Evolutionary conservation across 2,888 invertebrate genomes (phyloP), one percentile per base, ranked within the genome.

Genomic region (Phengaris alcon): DNA sequence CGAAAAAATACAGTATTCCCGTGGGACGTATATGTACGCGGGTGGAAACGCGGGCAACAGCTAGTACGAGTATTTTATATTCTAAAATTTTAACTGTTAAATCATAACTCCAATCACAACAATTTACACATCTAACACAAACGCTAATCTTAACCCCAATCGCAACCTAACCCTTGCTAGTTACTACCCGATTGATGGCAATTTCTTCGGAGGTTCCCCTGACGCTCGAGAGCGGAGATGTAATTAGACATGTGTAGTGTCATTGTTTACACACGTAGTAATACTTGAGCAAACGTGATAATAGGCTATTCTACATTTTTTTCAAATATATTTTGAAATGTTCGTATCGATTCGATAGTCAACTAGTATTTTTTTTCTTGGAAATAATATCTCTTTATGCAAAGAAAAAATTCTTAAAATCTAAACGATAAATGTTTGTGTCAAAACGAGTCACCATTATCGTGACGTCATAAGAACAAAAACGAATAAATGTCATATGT

Each of bases 201-300:
- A 64, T 64, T 44, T 64, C 64, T 64, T 64, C 35, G 35, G 35
- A 13, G 35, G 64, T 12, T 64, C 35, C 64, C 64, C 64, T 35
- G 44, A 35, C 64, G 35, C 44, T 64, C 44, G 64, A 12, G 59
- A 55, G 22, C 22, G 15, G 10, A 59, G 44, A 12, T 64, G 35
- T 64, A 64, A 64, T 64, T 64, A 44, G 13, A 64, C 35, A 44
- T 6, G 22, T 75, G 52, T 75, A 75, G 79, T 74, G 76, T 81
- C 76, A 85, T 87, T 86, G 87, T 87, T 82, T 78, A 80, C 77
- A 78, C 86, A 87, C 86, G 87, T 82, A 81, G 82, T 79, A 76
- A 64, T 64, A 44, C 78, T 77, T 69, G 74, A 12, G 74, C 51
- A 35, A 15, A 52, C 64, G 52, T 64, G 64, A 64, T 64, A 64